Base-by-base conservation (phyloP, 2,888 invertebrate genomes). In the Thera britannica region DNA sequence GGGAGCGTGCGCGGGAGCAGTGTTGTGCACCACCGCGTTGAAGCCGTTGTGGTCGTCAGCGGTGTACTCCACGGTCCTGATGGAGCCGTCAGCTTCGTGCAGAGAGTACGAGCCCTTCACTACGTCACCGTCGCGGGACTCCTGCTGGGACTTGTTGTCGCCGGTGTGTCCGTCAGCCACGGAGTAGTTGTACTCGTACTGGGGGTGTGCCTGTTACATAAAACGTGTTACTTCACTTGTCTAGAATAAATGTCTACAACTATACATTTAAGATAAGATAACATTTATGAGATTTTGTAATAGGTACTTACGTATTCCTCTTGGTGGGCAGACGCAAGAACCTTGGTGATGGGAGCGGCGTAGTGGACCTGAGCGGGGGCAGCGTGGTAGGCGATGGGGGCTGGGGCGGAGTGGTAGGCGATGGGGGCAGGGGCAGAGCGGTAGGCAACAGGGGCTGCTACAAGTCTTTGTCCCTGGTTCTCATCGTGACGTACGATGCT, bases 1-100 rank as follows among this genome's bases (percentile, higher is more conserved):
- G 38, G 80, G 80, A 4, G 79, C 77, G 62, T 83, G 78, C 12
- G 82, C 79, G 72, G 86, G 84, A 2, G 85, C 85, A 52, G 76
- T 61, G 82, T 86, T 85, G 82, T 84, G 83, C 56, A 87, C 86
- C 55, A 86, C 81, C n/a, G 86, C 83, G 82, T 87, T 88, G 82
- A 87, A 87, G 48, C 94, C 94, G 78, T 83, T 92, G 87, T 94
- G 93, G 78, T 92, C 92, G 71, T 94, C 94, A 69, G 94, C 93
- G 78, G 93, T 83, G 88, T 94, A 94, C 82, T 94, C 90, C 71
- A 94, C 94, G 72, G 93, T 94, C 73, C 94, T 88, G 82, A 93
- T 80, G 83, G 94, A 94, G 79, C 94, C 94, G 79, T 94, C 38
- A 38, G 38, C 38, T 38, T 38, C 38, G 38, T 38, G 38, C 6